Evolutionary conservation across 2,888 invertebrate genomes (phyloP), one percentile per base, ranked within the genome.

Genomic region (Cheilosia vulpina): DNA sequence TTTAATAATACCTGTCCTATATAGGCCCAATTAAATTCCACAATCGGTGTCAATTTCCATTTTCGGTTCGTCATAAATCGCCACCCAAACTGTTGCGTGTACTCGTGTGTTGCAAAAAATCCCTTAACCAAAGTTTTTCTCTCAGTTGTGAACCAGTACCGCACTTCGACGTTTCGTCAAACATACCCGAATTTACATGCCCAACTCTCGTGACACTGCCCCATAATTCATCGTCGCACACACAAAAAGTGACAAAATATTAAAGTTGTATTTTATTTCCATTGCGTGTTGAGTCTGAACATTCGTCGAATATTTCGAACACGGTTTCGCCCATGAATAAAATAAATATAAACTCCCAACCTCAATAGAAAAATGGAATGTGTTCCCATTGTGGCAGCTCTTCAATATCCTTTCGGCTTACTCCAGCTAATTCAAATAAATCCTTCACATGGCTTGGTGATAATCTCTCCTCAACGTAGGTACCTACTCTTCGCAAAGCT

Each of bases 401-500:
- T 13, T 2, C 43, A 24, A 45, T 60, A 45, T 53, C 65, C 66
- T 50, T 53, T 41, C 57, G 21, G 62, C 38, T 27, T 15, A 45
- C 17, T 73, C n/a, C 31, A 19, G 50, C 60, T 80, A 62, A 80
- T 75, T 80, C 55, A 57, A 75, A 80, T 75, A 55, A 38, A 79
- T 58, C 47, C 38, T 38, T 38, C 55, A 21, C 38, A 45, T 41
- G 24, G 60, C 53, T 13, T 65, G 58, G 41, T 41, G 58, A 58
- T 79, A 62, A 43, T 65, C 52, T 31, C 1, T 38, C 13, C 38
- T 38, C 38, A 38, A 27, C 27, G 27, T 27, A 13, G 11, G 38
- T 38, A 38, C 13, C 1, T 38, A 38, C 13, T 38, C 11, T 38
- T 13, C 4, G 13, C 38, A 38, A 13, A 38, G 38, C 38, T 13